Percentiles rank a stretch among this genome's conserved stretches.
Conservation (phyloP, 2,888 invertebrate genomes). For the Osedax frankpressi region DNA sequence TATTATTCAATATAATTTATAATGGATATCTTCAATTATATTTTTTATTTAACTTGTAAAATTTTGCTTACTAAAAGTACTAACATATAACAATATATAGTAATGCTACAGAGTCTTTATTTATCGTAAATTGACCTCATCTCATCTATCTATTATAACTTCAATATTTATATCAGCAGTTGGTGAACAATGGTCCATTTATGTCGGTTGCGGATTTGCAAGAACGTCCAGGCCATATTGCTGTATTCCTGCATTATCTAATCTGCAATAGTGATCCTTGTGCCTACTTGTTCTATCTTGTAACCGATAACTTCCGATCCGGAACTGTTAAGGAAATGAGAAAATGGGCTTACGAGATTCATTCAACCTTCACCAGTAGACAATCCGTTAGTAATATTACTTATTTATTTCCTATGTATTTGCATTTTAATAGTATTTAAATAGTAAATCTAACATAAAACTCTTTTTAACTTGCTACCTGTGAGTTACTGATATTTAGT, state of each 20-base stretch:
- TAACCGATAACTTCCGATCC: constrained; percentile 63
- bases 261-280: constrained; percentile 70
- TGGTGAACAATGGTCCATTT: constrained; percentile 63
- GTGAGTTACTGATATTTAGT: no score
- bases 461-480: neutral
- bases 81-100: no score
- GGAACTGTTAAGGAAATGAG: constrained; percentile 77
- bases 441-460: neutral
- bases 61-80: no score
- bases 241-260: constrained; percentile 84
- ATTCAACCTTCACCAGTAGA: constrained; percentile 63
- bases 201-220: constrained; percentile 67
- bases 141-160: no score
- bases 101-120: no score
- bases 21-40: no score
- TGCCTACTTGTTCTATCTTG: constrained; percentile 67
- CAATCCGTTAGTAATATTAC: constrained; percentile 54
- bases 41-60: no score
- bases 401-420: constrained; percentile 25
- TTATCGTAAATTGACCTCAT: no score
- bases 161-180: no score
- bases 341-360: constrained; percentile 97
- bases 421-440: neutral
- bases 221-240: constrained; percentile 76
- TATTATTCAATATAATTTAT: no score